These are phyloP conservation scores for Trinorchestia longiramus DNA, from an alignment of 1,140 invertebrate species.

Conservation along the genomic window DNA sequence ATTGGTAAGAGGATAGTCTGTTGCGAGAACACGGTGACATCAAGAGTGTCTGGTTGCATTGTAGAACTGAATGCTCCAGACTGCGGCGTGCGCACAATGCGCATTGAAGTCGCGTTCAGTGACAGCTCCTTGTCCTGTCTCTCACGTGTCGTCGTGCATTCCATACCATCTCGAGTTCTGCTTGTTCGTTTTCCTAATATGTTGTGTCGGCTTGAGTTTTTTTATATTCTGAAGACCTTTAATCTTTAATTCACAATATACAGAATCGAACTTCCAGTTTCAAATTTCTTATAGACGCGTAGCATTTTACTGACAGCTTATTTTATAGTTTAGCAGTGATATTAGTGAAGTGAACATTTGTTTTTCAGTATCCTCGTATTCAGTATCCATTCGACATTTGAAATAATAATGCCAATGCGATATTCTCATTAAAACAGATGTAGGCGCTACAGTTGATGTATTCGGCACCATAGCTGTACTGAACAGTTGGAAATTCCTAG, in stretches of 20 bases:
- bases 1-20: not conserved
- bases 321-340: not conserved
- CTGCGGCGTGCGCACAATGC: no score
- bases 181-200: not conserved
- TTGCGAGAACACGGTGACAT: not conserved
- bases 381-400: not conserved
- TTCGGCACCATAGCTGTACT: no score
- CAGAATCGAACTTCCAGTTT: not conserved
- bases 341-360: not conserved
- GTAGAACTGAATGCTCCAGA: not conserved
- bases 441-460: not conserved
- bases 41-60: not conserved
- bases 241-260: not conserved
- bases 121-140: not conserved
- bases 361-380: not conserved
- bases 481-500: no score
- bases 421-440: not conserved
- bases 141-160: not conserved
- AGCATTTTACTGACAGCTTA: not conserved
- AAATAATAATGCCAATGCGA: not conserved
- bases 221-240: not conserved
- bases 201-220: not conserved
- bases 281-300: not conserved
- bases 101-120: not conserved
- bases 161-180: not conserved